Evolutionary conservation across 92 coral and sea anemone genomes (phyloP), one percentile per base, ranked within the genome.

Genomic region (Epizoanthus rinbou): DNA sequence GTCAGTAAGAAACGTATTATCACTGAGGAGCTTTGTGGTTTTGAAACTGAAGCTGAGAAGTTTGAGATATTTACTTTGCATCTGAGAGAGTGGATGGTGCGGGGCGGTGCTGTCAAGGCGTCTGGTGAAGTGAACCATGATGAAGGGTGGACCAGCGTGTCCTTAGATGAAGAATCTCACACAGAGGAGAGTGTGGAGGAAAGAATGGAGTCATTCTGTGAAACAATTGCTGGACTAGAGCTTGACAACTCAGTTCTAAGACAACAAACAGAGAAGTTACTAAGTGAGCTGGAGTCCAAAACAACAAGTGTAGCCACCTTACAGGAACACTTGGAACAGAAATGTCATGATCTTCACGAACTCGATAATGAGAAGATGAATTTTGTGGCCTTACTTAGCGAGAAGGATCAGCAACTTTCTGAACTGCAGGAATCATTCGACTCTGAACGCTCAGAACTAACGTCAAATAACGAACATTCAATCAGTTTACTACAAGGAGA

Each of bases 391-490:
- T 87, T 90, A 92, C 90, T 96, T 33, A 90, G 86, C 50, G 98
- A 94, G 63, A 84, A 93, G 45, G 99, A 96, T 68, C 86, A 84
- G 41, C 86, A 88, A 67, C 85, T 96, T 24, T 68, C 82, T n/a
- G 98, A 96, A 63, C 85, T 96, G n/a, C 94, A 96, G 75, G 98
- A 94, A 25, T 79, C 91, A 25, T 90, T 85, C 69, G 93, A 94
- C 23, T 86, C 93, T 10, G 98, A 91, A 80, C 75, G 90, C 73
- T 52, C 86, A 37, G 98, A 93, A 6, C 84, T 93, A 7, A 75
- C 95, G 10, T 60, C 87, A 10, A 84, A 85, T 4, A 91, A 87
- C 24, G 93, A 96, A 54, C 72, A 88, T 53, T 93, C 91, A 15
- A 68, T 88, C 15, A 87, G 82, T 33, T 62, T 92, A 70, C 87